Evolutionary conservation across 2,113 vertebrate species (phyloP), one percentile per base, ranked within the genome.

Genomic region (Danio rerio): DNA sequence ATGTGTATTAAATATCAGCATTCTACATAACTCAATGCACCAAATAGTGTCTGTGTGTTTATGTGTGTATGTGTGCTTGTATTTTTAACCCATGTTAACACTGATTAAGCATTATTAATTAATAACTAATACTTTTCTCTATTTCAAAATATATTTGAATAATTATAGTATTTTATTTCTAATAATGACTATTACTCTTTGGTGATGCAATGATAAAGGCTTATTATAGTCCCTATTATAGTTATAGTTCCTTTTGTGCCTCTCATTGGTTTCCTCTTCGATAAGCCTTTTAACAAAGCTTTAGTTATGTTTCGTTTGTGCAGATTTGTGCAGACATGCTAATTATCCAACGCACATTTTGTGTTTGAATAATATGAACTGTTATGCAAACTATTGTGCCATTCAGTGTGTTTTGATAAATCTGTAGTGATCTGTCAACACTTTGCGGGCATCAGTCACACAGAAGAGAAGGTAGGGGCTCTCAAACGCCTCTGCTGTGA

Each of bases 401-500:
- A 52, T 43, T 62, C 58, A 55, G 45, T 43, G 6, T 74, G 69
- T 43, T 63, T 42, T 76, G 55, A 76, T 76, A 71, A 49, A 76
- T 59, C 21, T 73, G 69, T 59, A 63, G 55, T 76, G 56, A 76
- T 61, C 15, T 76, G 42, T 61, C 55, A 76, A 76, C 55, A 47
- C 42, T 47, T 20, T 75, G 42, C 9, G 42, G 56, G 73, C 55
- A 61, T 45, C 73, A 61, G 55, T 76, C 11, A 45, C 11, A 75
- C 11, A 76, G 73, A 75, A 59, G 72, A 21, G 73, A 21, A 45
- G 56, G 4, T 47, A 59, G 42, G 21, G 42, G 42, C 55, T 45
- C 73, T 59, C 73, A 47, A 76, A 47, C 11, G 42, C 55, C 73
- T 76, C 42, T 59, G 73, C 73, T 76, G 42, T 76, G 73, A 76